Percentiles rank a stretch among this genome's conserved stretches.
Evolutionary conservation across 2,113 vertebrate species (phyloP).

Genomic region (rabbit (Oryctolagus cuniculus)): DNA sequence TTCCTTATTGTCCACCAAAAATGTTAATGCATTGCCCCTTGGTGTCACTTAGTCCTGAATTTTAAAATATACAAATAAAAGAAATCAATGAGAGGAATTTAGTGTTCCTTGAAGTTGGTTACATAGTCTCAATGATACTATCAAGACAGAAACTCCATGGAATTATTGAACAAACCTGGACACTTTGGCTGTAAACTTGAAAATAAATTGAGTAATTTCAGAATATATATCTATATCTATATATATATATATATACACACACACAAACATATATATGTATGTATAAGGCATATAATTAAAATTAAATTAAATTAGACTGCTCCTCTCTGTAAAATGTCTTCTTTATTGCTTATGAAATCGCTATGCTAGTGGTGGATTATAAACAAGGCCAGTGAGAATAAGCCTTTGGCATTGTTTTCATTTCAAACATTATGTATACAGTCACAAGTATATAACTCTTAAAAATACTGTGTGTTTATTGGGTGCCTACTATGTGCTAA

Average conservation of each 20-base stretch:
- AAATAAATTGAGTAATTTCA: constrained; percentile 64
- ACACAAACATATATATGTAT: constrained; percentile 43
- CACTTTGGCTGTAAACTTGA: constrained; percentile 64
- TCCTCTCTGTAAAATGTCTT: neutral
- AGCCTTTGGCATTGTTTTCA: neutral
- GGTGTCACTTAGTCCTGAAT: constrained; percentile 51
- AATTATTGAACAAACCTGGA: constrained; percentile 48
- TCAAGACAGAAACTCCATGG: constrained; percentile 52
- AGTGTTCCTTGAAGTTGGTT: constrained; percentile 58
- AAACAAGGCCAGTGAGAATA: neutral
- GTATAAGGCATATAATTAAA: constrained; percentile 61
- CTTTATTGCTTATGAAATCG: constrained; percentile 37
- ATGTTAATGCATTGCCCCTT: constrained; percentile 66
- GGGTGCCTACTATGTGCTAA: neutral
- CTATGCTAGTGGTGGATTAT: neutral
- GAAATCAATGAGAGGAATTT: constrained; percentile 63
- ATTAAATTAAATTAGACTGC: constrained; percentile 56
- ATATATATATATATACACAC: neutral
- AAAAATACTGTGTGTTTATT: neutral
- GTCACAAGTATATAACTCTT: neutral
- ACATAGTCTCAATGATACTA: constrained; percentile 54
- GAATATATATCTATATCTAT: constrained; percentile 56
- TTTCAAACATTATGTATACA: neutral
- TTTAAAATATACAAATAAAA: constrained; percentile 69
- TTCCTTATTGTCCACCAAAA: constrained; percentile 68